Percentiles rank a stretch among this genome's conserved stretches.
Evolutionary conservation across 2,113 vertebrate genomes (phyloP).

Genomic region (Tricholaema leucomelas): DNA sequence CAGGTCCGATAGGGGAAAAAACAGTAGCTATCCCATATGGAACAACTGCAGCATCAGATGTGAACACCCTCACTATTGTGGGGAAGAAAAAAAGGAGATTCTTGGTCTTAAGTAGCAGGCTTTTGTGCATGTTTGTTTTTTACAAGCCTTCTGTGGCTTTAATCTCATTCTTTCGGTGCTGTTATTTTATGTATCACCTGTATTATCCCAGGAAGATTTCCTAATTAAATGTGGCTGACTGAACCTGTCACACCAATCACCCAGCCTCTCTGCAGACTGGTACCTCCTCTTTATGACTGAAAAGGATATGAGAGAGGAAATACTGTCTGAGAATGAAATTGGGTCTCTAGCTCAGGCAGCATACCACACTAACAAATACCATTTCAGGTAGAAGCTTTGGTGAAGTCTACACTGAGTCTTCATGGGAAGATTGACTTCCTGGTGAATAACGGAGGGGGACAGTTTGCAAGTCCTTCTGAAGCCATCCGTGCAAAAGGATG

Average conservation of each 20-base stretch:
- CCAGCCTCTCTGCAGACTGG: not conserved
- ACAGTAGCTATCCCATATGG: not conserved
- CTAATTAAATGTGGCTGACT: not conserved
- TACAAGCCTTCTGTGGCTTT: not conserved
- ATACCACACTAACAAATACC: not conserved
- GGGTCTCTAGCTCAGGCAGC: not conserved
- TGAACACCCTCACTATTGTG: not conserved
- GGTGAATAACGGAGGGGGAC: constrained; percentile 95
- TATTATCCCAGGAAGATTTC: not conserved
- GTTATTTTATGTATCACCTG: not conserved
- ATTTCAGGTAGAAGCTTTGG: constrained; percentile 85
- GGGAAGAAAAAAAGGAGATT: not conserved
- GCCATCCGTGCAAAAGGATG: constrained; percentile 88
- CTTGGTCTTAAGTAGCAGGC: not conserved
- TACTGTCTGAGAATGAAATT: not conserved
- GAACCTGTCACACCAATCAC: not conserved
- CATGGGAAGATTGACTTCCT: constrained; percentile 87
- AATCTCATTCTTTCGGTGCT: not conserved
- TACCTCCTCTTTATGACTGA: not conserved
- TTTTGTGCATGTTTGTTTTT: not conserved
- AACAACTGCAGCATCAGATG: not conserved
- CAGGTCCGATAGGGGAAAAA: not conserved
- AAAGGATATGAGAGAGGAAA: not conserved
- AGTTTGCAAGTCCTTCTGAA: constrained; percentile 82
- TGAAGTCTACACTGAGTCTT: constrained; percentile 80